Evolutionary conservation across 37 sponge, comb jelly and placozoan species (phyloP), one percentile per base, ranked within the genome.

Genomic region (Spongilla lacustris): DNA sequence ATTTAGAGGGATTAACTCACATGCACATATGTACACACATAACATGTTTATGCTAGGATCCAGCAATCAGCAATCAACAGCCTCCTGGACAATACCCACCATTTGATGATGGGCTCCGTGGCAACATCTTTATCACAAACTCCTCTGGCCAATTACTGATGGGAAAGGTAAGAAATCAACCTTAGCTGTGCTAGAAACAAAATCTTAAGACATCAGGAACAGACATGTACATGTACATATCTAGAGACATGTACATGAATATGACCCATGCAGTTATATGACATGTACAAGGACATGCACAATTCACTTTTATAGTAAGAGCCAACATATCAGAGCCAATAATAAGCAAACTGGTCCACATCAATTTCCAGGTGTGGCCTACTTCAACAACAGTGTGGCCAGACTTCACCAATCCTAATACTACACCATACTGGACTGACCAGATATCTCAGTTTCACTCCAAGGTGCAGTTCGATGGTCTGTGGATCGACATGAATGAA

Each of bases 401-500:
- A 35, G 93, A 95, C 77, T 95, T 92, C 81, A 86, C 87, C 9
- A 48, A 90, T 50, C 87, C 90, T 2, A 6, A 48, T 27, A 68
- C 88, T 11, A 14, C 21, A 19, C 29, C 19, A 11, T 95, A 88
- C 84, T 95, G 96, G 96, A 74, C 22, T 26, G 23, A 73, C 1
- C 41, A 27, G 73, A 67, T 92, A 1, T 17, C 25, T 21, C 21
- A 75, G 12, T 93, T 93, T 81, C 90, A 86, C 66, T 36, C 76
- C 21, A 68, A 48, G 0, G 66, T 93, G 21, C 8, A 67, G 10
- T 95, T 89, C 73, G 96, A 95, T 84, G 96, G 96, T n/a, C 76
- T 95, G 19, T 95, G 96, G 96, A 92, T 95, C 77, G 96, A 95
- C 79, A 95, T 95, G 96, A 95, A 95, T 58, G 96, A 95, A 73